Percentiles rank a stretch among this genome's conserved stretches.
Conservation (phyloP, 2,888 invertebrate genomes). For the Neoitamus cyanurus region DNA sequence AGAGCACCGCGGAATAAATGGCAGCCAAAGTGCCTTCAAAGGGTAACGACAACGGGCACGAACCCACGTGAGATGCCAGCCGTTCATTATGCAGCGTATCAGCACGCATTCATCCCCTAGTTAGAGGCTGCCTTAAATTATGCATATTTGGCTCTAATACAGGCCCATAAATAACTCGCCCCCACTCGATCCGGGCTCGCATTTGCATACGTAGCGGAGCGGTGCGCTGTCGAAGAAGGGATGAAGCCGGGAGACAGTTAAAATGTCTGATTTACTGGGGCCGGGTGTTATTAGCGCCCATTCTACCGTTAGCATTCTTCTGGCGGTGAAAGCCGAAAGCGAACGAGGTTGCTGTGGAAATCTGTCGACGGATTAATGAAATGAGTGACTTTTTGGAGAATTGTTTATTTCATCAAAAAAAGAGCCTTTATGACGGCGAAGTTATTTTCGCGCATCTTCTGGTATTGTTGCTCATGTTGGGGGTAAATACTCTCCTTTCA, state of each 20-base stretch:
- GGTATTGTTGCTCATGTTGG: too few species aligned
- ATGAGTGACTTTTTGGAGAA: not conserved
- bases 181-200: not conserved
- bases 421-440: not conserved
- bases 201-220: constrained; percentile 14
- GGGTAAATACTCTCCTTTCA: too few species aligned
- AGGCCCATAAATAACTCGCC: constrained; percentile 45
- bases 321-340: not conserved
- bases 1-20: constrained; percentile 1
- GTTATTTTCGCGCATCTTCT: not conserved
- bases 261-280: not conserved
- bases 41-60: constrained; percentile 24
- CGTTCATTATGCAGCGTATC: constrained; percentile 42
- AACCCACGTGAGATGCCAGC: not conserved
- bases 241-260: not conserved
- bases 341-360: not conserved
- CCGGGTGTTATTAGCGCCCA: not conserved
- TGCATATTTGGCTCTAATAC: constrained; percentile 46
- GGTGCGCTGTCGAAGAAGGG: not conserved
- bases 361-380: not conserved
- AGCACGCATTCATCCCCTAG: constrained; percentile 27
- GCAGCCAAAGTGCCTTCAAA: constrained; percentile 27
- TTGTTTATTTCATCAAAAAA: not conserved
- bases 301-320: not conserved
- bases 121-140: constrained; percentile 42